A percentile compares a stretch with the other conserved stretches of the same genome.
Evolutionary conservation across 2,888 invertebrate species (phyloP).

Genomic region (Crepidodera aurea): DNA sequence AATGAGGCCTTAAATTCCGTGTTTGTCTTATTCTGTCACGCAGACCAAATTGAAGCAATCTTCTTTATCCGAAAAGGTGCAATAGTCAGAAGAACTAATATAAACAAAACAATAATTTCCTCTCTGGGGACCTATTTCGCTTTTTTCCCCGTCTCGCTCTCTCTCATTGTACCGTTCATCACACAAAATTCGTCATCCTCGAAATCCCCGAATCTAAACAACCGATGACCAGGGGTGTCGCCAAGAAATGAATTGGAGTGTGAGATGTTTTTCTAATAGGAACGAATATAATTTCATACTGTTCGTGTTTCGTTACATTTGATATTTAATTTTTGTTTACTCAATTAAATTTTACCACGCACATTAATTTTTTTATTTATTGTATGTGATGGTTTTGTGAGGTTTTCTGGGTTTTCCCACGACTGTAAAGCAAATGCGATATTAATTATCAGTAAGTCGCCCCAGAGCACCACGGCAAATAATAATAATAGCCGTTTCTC

Average conservation of each 20-base stretch:
- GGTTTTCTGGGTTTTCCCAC: no score
- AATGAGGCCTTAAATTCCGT: slow-evolving; percentile 17
- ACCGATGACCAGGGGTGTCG: slow-evolving; percentile 13
- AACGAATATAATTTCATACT: no score
- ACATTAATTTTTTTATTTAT: no score
- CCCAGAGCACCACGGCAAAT: no score
- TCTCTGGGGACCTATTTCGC: slow-evolving; percentile 15
- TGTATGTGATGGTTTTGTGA: no score
- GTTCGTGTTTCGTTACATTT: no score
- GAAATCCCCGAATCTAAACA: slow-evolving; percentile 10
- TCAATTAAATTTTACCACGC: no score
- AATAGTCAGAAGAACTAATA: slow-evolving; percentile 24
- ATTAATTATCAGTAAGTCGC: no score
- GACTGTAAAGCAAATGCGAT: no score
- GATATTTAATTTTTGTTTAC: no score
- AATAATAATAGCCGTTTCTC: no score
- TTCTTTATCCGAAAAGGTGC: slow-evolving; percentile 25
- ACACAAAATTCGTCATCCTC: slow-evolving; percentile 16
- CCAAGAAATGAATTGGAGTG: neutral
- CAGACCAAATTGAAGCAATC: slow-evolving; percentile 24
- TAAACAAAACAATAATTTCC: slow-evolving; percentile 29
- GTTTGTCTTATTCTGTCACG: slow-evolving; percentile 22
- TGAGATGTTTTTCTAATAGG: no score
- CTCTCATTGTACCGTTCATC: slow-evolving; percentile 6
- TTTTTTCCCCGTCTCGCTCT: slow-evolving; percentile 8